Evolutionary conservation across 1,140 invertebrate genomes (phyloP).

Genomic region (Lycorma delicatula): DNA sequence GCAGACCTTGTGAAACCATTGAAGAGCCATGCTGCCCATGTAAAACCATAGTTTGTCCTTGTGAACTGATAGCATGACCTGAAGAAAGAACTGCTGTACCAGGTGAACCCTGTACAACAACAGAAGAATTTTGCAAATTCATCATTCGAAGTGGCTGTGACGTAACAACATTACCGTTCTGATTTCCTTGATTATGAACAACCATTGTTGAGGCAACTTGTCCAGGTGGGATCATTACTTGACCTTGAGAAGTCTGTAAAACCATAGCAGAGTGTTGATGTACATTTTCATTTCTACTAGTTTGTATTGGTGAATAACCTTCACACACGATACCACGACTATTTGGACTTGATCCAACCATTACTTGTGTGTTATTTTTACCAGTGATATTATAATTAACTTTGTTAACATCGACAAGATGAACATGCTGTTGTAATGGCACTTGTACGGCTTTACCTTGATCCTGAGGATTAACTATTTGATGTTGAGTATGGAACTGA

Average conservation of each 20-base stretch:
- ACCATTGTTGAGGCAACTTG: conserved; percentile 8
- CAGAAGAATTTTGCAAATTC: conserved; percentile 6
- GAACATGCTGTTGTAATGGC: not conserved
- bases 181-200: conserved; percentile 8
- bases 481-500: conserved; percentile 21
- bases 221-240: conserved; percentile 12
- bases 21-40: conserved; percentile 33
- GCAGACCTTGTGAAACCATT: conserved; percentile 8
- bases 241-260: conserved; percentile 15
- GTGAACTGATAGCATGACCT: not conserved
- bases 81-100: not conserved
- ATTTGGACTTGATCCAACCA: not conserved
- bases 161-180: conserved; percentile 3
- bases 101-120: conserved; percentile 5
- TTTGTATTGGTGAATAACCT: not conserved
- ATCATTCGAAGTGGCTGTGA: not conserved
- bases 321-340: not conserved
- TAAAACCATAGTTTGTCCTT: conserved; percentile 28
- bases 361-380: conserved; percentile 1
- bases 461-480: conserved; percentile 30
- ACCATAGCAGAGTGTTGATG: conserved; percentile 14
- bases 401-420: not conserved
- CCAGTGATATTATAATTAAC: not conserved
- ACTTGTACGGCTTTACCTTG: not conserved
- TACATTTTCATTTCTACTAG: not conserved